Base-by-base conservation (phyloP, 2,113 vertebrate genomes). In the Scophthalmus maximus region DNA sequence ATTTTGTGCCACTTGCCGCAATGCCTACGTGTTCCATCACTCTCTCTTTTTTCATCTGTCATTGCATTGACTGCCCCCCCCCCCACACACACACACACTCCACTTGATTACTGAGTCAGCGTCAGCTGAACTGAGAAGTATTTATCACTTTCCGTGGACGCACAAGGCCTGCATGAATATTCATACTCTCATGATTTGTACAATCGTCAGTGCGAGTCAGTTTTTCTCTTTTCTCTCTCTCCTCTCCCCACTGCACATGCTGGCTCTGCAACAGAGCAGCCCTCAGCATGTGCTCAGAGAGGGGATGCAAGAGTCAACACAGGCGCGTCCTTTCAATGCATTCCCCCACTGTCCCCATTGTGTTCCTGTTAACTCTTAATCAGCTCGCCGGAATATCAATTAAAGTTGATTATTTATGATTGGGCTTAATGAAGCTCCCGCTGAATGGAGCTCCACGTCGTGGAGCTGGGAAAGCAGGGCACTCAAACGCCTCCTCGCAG, bases 401-500 rank as follows among this genome's bases (percentile, higher is more conserved):
- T 89, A 77, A 82, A 82, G 80, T 80, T 80, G 59, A 88, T 89
- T 86, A 84, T 88, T 90, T 84, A 75, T 86, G 83, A 84, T n/a
- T 73, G 71, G 3, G 34, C 42, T 55, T 84, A 85, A 89, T 86
- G 74, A 76, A 69, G 76, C 67, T 78, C n/a, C 40, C 44, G 58
- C 71, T 81, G 77, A 69, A 71, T 85, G 62, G 68, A 77, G 86
- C 71, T 76, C 26, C 66, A 38, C 73, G 72, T 61, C 47, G 60
- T 11, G 51, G 56, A 59, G 68, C 64, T 18, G 34, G 60, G n/a
- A n/a, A 29, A 86, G 73, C 64, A 6, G 59, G 51, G 74, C 81
- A 56, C 76, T 86, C 72, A 58, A n/a, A 30, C 26, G 56, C 72
- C 75, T 77, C 60, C 56, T 78, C 36, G 2, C 62, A 8, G 56